Evolutionary conservation across 2,888 invertebrate genomes (phyloP), one percentile per base, ranked within the genome.

Genomic region (Keiferia lycopersicella): DNA sequence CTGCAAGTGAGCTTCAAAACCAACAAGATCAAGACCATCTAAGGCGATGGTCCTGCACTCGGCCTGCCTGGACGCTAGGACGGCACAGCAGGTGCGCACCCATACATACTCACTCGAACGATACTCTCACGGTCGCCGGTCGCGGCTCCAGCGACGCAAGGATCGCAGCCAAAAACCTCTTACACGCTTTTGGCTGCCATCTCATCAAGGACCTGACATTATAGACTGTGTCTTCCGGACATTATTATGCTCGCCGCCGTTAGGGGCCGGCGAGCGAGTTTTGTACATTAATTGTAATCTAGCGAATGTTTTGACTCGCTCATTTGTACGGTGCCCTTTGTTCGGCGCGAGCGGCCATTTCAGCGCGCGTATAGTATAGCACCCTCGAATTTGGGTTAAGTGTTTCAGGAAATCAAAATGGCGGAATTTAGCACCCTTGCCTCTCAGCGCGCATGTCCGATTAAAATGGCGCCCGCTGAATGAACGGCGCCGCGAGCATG

Each of bases 1-100:
- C 94, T 98, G 79, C 98, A 98, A 93, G 97, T 98, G 86, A 97
- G 97, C 88, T 97, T 97, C 94, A 97, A 97, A 93, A 96, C 95
- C 82, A 95, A 95, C 92, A 95, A 95, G 92, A 95, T 94, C 91
- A 95, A 95, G 93, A 92, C 93, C 82, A 94, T 94, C 93, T 94
- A 93, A 93, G 88, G 86, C 84, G 87, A 79, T 83, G 83, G 76
- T 73, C 78, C 78, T 76, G 78, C 77, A 77, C 72, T 73, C 82
- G 84, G 84, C 87, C 86, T 81, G 79, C 86, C 86, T 76, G 83
- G 83, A 81, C 85, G 87, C 82, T 89, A 91, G 91, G 90, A 88
- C 91, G 91, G 91, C 90, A 91, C 89, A 75, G 86, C 88, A 88
- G 89, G 87, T 80, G 82, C 89, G 89, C 91, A 89, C 87, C 89